These are phyloP conservation scores for Willowsia nigromaculata DNA, from an alignment of 2,888 invertebrate species.

Conservation along the genomic window DNA sequence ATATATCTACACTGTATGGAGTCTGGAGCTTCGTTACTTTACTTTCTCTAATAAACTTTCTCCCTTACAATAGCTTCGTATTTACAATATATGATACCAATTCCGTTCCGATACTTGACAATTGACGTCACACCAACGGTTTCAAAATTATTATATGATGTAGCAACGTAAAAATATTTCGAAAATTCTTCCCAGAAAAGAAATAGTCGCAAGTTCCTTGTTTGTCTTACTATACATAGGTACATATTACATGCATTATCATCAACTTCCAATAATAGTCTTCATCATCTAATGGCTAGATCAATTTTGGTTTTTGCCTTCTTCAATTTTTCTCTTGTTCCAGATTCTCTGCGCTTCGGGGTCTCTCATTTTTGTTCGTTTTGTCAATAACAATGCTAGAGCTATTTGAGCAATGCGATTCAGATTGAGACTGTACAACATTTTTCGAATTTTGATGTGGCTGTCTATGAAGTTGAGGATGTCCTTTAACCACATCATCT, in stretches of 20 bases:
- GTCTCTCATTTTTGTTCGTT: constrained; percentile 9
- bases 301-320: not conserved
- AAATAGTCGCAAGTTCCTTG: not conserved
- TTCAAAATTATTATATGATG: not conserved
- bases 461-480: not conserved
- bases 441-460: constrained; percentile 4
- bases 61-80: not conserved
- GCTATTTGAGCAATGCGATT: too few relatives aligned
- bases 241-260: too few relatives aligned
- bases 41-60: not conserved
- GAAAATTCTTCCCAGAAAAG: not conserved
- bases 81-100: too few relatives aligned
- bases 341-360: not conserved
- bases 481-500: constrained; percentile 4
- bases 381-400: not conserved
- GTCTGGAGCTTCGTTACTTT: too few relatives aligned
- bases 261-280: too few relatives aligned
- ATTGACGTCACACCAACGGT: not conserved
- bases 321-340: not conserved
- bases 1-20: too few relatives aligned
- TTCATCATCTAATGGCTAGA: too few relatives aligned
- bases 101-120: not conserved
- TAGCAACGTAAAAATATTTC: not conserved
- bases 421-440: not conserved
- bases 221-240: not conserved